These are phyloP conservation scores for Pseudomyrmex dendroicus DNA, from an alignment of 1,140 invertebrate species.

Conservation along the genomic window DNA sequence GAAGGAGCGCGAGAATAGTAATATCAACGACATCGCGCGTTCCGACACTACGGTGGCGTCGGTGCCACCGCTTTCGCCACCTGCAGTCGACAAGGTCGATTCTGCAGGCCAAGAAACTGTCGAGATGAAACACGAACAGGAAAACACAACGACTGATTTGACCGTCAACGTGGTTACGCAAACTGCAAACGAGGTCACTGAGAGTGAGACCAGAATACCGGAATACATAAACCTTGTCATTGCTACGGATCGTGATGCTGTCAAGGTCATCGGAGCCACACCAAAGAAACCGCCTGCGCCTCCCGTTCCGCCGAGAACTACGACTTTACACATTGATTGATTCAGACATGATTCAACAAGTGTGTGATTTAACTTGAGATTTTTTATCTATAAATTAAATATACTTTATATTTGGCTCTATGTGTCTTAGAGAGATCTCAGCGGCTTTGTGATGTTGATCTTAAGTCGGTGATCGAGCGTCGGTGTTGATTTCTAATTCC, in stretches of 20 bases:
- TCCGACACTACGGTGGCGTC: background rate
- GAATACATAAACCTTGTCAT: constrained; percentile 80
- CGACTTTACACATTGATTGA: constrained; percentile 6
- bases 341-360: no score
- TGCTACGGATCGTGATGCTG: constrained; percentile 58
- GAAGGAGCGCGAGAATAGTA: constrained; percentile 5
- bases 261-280: constrained; percentile 67
- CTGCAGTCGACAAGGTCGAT: constrained; percentile 15
- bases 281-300: constrained; percentile 78
- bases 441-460: no score
- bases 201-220: constrained; percentile 70
- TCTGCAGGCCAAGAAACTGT: background rate
- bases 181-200: constrained; percentile 61
- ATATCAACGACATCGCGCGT: background rate
- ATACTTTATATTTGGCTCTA: no score
- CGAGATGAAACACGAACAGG: constrained; percentile 7
- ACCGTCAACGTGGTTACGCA: constrained; percentile 22
- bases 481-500: no score
- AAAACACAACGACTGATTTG: constrained; percentile 35
- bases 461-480: no score
- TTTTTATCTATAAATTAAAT: no score
- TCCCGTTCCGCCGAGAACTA: constrained; percentile 79
- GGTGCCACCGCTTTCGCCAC: background rate
- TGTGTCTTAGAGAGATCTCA: no score
- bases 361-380: no score